Base-by-base conservation (phyloP, 2,113 vertebrate genomes). In the Psilopogon haemacephalus region DNA sequence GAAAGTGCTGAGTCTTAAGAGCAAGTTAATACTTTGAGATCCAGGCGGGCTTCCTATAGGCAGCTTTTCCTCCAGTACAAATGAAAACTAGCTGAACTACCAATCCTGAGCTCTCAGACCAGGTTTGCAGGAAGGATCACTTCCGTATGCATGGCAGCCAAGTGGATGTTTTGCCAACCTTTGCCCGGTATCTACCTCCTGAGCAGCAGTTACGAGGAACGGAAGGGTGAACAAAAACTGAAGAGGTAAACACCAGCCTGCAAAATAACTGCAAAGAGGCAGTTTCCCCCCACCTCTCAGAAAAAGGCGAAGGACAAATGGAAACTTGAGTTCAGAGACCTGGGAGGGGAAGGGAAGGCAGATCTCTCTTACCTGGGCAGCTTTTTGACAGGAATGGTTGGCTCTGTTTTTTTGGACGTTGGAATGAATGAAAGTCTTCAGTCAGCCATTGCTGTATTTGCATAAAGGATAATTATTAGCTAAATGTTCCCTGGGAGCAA, bases 391-490 rank as follows among this genome's bases (percentile, higher is more conserved):
- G 69, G 55, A 89, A 30, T 77, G 56, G 90, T 77, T 70, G 73
- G 74, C 59, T 84, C 86, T 82, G 50, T 0, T 86, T 0, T 86
- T 90, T 84, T 78, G 68, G 44, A 54, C 1, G 6, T 84, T 79
- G 58, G 38, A 88, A 82, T 93, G 92, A 92, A 94, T 93, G 62
- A 58, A 93, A 88, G 78, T 73, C 81, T 80, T 94, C 83, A 87
- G 65, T 59, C 72, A 71, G 76, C 44, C n/a, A 77, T 80, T 85
- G 38, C 40, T 76, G 17, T 96, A 32, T 90, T 93, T 95, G 74
- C 76, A 84, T 86, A 80, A 92, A 72, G 32, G 81, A 78, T 94
- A 94, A 87, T 89, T 86, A 92, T 95, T 92, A 86, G 78, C 91
- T 88, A 84, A 90, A 58, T 88, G 70, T 69, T 92, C 63, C 46